Evolutionary conservation across 2,888 invertebrate genomes (phyloP), one percentile per base, ranked within the genome.

Genomic region (Acleris holmiana): DNA sequence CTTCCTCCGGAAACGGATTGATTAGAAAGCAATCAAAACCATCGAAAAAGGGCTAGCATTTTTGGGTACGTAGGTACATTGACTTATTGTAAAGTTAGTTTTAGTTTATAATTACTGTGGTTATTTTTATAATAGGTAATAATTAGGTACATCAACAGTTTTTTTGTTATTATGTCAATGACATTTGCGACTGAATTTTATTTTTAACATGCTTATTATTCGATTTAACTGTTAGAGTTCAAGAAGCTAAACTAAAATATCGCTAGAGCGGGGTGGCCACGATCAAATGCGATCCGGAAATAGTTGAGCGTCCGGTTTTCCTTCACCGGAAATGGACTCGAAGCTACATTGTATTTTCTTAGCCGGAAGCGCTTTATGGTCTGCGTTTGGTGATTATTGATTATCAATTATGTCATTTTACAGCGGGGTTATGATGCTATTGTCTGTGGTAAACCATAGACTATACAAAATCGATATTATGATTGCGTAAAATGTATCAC

Each of bases 331-430:
- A 64, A 53, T 54, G 58, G 58, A 58, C 64, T 25, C 53, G 50
- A 44, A 46, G 60, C 60, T 53, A 64, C 63, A 64, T 58, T 63
- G 61, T 63, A 51, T 58, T 57, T 51, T 41, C 58, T 53, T 40
- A 56, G 29, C 56, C 58, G 64, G 64, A 64, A 54, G 41, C 41
- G 48, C 29, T 54, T 64, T 64, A 64, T 64, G 58, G 58, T 25
- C 13, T 17, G 51, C 64, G 58, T 58, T 64, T 59, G 58, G 64
- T 59, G 64, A 59, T 64, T 64, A 64, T 64, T 64, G 64, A 64
- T 64, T 49, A 54, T 64, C 64, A 64, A 54, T 64, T 59, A 63
- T 57, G 58, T 64, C 53, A 48, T 58, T 48, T 44, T 49, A 58
- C n/a, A 64, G 19, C 21, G 21, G 19, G 18, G 18, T 47, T 47